A percentile compares a stretch with the other conserved stretches of the same genome.
Conservation (phyloP, 2,113 vertebrate species). For the Smithornis capensis region DNA sequence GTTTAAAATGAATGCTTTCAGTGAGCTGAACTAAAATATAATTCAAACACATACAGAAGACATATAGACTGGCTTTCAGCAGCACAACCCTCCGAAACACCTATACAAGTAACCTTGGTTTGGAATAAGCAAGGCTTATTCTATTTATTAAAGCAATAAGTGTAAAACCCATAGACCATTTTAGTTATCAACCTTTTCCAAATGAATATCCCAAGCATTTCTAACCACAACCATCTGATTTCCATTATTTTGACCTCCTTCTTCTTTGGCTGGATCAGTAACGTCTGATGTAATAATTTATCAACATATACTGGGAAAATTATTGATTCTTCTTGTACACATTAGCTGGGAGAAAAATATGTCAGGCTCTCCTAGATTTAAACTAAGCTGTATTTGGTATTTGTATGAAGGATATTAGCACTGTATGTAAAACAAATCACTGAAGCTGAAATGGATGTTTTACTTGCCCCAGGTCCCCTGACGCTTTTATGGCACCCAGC, state of each 20-base stretch:
- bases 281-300: constrained; percentile 40
- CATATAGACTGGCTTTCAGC: background rate
- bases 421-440: constrained; percentile 23
- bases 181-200: constrained; percentile 54
- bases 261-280: constrained; percentile 63
- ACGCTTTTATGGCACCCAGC: background rate
- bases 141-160: constrained; percentile 27
- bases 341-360: background rate
- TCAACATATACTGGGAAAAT: constrained; percentile 29
- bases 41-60: background rate
- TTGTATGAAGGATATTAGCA: background rate
- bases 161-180: constrained; percentile 8
- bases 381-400: background rate
- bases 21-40: background rate
- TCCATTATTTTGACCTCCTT: constrained; percentile 49
- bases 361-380: constrained; percentile 9
- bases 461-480: background rate
- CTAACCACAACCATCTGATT: constrained; percentile 50
- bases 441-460: constrained; percentile 24
- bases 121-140: constrained; percentile 16
- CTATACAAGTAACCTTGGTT: constrained; percentile 21
- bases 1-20: constrained; percentile 20
- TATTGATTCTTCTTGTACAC: constrained; percentile 22
- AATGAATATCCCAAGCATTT: constrained; percentile 64
- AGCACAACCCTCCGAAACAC: background rate